A percentile compares a stretch with the other conserved stretches of the same genome.
phyloP scores from a whole-genome alignment of 2,113 vertebrate species.

The Ibidorhyncha struthersii region DNA sequence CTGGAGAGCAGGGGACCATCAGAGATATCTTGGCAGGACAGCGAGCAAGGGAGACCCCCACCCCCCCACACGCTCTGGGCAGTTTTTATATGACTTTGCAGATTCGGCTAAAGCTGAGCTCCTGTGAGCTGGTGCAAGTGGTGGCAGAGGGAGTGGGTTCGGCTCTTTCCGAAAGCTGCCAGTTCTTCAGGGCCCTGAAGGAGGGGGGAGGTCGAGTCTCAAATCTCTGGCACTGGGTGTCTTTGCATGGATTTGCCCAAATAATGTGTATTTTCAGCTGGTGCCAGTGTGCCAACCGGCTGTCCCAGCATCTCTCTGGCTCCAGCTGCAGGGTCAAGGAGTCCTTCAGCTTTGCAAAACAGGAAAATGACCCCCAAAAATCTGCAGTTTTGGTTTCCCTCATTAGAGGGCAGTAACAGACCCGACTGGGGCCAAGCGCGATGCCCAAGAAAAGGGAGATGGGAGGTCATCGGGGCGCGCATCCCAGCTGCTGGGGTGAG shows the following conservation, averaged over 20 bases:
- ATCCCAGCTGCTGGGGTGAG: background rate
- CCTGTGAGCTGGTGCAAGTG: background rate
- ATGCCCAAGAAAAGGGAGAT: background rate
- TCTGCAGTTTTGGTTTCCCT: background rate
- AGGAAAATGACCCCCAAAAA: rapidly evolving
- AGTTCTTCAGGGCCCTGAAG: background rate
- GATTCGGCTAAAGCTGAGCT: background rate
- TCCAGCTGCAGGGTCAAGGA: background rate
- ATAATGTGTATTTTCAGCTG: rapidly evolving
- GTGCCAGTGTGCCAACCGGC: rapidly evolving
- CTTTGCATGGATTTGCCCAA: background rate
- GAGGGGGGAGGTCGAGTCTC: background rate
- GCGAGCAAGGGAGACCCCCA: rapidly evolving
- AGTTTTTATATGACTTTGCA: background rate
- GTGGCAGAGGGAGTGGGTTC: background rate
- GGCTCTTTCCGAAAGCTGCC: background rate
- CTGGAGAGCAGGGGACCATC: background rate
- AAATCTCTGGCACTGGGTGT: background rate
- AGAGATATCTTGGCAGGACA: background rate
- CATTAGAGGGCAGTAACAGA: constrained; percentile 43
- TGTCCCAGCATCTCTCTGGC: background rate
- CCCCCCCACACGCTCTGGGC: too few relatives aligned
- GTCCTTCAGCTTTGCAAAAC: background rate
- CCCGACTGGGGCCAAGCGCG: background rate
- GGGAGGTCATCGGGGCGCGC: background rate